Base-by-base conservation (phyloP, 2,888 invertebrate species). In the Alloscopus bannaensis region DNA sequence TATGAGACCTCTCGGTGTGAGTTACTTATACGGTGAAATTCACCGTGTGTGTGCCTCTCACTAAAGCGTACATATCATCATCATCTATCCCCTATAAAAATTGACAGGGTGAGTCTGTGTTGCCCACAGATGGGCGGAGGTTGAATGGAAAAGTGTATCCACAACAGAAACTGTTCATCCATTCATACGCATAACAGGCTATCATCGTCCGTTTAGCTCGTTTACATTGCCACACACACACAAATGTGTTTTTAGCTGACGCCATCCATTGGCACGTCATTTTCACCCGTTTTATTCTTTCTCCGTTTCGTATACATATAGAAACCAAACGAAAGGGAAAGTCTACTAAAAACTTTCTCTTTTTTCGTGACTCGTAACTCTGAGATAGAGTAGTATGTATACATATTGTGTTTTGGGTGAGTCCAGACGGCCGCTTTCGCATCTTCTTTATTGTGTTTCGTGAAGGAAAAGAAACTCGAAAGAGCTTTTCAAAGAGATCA, bases 181-280 rank as follows among this genome's bases (percentile, higher is more conserved):
- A 47, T 62, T 71, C 71, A 71, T 71, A 62, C 71, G 71, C 52
- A 52, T 71, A 60, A 71, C 62, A 71, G 71, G 62, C 71, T 52
- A 71, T 62, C 71, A 62, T 71, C 36, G 60, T 71, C 62, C 71
- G 62, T 71, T 62, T 72, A 72, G 52, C 50, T 26, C 18, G 60
- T 45, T 50, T 62, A 62, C 62, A 72, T 62, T 59, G 70, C 45
- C 36, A 55, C 24, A 20, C 31, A n/a, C 13, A 52, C 50, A 28
- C 52, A 18, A 16, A 45, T 45, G 45, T 45, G 13, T 45, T 18
- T 24, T 55, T 59, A 59, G 59, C 70, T 70, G 70, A 70, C 70
- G 70, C 70, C 70, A 70, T 70, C n/a, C 59, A 40, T 55, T 31
- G 59, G 60, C 70, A 70, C 70, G 60, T 70, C 60, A 70, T 60